These are phyloP conservation scores for Myotis pilosus DNA, from an alignment of 2,797 vertebrate species.

Conservation along the genomic window DNA sequence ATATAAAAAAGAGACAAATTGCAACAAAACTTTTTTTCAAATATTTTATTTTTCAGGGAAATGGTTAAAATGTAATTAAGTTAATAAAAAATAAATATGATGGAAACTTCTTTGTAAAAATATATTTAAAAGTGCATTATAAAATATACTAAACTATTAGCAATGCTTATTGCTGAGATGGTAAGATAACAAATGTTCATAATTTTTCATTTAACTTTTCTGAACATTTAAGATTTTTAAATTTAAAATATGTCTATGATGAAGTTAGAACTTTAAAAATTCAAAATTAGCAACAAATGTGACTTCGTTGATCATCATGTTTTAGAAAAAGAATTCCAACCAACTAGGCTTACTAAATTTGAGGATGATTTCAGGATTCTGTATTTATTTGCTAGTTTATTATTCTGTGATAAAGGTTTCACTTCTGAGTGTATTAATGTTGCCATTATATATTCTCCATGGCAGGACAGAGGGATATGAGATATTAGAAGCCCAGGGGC, in stretches of 20 bases:
- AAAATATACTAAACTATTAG: constrained; percentile 4
- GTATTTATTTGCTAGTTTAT: not conserved
- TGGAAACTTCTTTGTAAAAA: not conserved
- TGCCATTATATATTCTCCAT: not conserved
- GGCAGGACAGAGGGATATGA: not conserved
- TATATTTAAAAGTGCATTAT: not conserved
- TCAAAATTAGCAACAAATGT: not conserved
- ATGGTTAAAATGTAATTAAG: not conserved
- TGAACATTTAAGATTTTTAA: not conserved
- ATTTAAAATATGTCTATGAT: not conserved
- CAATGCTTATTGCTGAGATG: not conserved
- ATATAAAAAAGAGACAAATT: not conserved
- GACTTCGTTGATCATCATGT: not conserved
- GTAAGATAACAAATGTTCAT: not conserved
- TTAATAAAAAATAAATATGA: not conserved
- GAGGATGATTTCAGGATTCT: not conserved
- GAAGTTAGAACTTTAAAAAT: not conserved
- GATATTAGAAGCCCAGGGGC: not conserved
- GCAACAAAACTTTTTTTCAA: not conserved
- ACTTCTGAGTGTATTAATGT: not conserved
- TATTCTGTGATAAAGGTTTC: not conserved
- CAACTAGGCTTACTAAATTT: not conserved
- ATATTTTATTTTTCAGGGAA: not conserved
- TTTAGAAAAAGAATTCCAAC: not conserved
- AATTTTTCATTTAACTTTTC: not conserved